Base-by-base conservation (phyloP, 1,140 invertebrate genomes). In the Lepidurus apus region DNA sequence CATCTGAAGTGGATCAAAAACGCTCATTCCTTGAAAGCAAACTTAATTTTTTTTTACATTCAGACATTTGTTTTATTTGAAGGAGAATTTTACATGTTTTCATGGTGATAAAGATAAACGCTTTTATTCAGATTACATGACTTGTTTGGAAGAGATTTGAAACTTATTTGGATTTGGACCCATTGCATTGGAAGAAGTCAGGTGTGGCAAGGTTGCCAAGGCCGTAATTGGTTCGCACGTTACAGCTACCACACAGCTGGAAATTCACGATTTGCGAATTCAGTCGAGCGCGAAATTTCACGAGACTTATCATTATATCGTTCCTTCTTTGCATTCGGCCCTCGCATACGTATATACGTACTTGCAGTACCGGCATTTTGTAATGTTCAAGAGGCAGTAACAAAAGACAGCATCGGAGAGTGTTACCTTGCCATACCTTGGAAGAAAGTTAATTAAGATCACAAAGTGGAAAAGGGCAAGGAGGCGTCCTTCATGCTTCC, bases 161-260 rank as follows among this genome's bases (percentile, higher is more conserved):
- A 34, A 34, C 4, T 34, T 65, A 7, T 65, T 65, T 7, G 17
- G 53, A 65, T 65, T 65, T 65, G 10, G 7, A 9, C 17, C 13
- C 17, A 65, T 65, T 13, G 13, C 7, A 65, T n/a, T 21, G n/a
- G 53, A 65, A 17, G 13, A 65, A 65, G 53, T 65, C 53, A 65
- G 53, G 53, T 65, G 21, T 13, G 21, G 53, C 53, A 65, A 65
- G n/a, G 17, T 65, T 65, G 53, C 53, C 53, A 65, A 65, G n/a
- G n/a, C 53, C 21, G 17, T 7, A 65, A 21, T 65, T 21, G 53
- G 17, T 65, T 65, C 21, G 53, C 53, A 65, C 21, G 53, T 65
- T 65, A 8, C 8, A 65, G 13, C 7, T 65, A 65, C 53, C 9
- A 21, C 53, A 17, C 53, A 21, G 53, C 13, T 65, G n/a, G 53